These are phyloP conservation scores for Kryptopterus vitreolus DNA, from an alignment of 2,797 vertebrate species.

Conservation along the genomic window DNA sequence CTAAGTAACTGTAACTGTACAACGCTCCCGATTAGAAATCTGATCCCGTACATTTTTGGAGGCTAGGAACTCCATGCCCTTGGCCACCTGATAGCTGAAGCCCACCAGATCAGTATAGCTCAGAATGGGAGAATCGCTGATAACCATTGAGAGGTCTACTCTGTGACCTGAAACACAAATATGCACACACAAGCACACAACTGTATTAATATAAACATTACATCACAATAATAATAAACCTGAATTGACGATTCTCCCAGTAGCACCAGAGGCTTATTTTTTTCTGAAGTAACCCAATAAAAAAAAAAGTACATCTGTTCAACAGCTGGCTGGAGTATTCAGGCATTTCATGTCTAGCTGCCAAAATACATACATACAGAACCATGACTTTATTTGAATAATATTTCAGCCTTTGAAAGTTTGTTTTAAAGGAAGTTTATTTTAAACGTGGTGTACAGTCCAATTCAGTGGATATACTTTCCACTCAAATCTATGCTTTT, in stretches of 20 bases:
- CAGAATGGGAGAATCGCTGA: slow-evolving; percentile 87
- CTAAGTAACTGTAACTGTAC: too few species aligned
- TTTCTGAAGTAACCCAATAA: background rate
- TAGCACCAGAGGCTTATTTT: background rate
- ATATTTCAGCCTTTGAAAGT: background rate
- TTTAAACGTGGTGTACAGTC: background rate
- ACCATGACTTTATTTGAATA: background rate
- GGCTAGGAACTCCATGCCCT: slow-evolving; percentile 98
- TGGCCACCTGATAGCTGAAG: slow-evolving; percentile 97
- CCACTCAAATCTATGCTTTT: background rate
- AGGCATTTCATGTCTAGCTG: background rate
- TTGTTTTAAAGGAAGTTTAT: slow-evolving; percentile 3
- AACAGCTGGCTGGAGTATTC: slow-evolving; percentile 26
- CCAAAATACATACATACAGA: slow-evolving; percentile 22
- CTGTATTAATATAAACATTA: background rate
- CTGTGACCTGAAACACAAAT: slow-evolving; percentile 74
- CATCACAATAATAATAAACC: background rate
- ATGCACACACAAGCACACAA: slow-evolving; percentile 25
- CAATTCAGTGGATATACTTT: background rate
- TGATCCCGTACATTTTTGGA: slow-evolving; percentile 87
- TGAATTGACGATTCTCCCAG: background rate
- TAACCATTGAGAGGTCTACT: slow-evolving; percentile 75
- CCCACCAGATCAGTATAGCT: slow-evolving; percentile 91
- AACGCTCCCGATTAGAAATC: background rate
- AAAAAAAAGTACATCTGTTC: slow-evolving; percentile 13